Evolutionary conservation across 2,797 vertebrate species (phyloP), one percentile per base, ranked within the genome.

Genomic region (Lacerta bilineata): DNA sequence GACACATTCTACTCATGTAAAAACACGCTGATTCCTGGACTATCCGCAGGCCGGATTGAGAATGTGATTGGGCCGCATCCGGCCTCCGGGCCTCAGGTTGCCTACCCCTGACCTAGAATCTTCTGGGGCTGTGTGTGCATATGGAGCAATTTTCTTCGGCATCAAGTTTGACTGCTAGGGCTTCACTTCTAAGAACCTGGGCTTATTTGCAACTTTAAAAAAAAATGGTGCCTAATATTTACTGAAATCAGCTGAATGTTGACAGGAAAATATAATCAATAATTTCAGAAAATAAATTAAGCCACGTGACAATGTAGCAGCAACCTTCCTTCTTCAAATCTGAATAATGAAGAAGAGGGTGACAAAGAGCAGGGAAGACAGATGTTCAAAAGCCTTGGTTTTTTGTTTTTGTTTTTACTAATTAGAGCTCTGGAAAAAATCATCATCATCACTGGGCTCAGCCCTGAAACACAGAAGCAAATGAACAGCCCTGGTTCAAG

Each of bases 271-370:
- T 78, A 68, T 83, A 83, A 72, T 85, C 64, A 36, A 74, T 43
- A 85, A 87, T 91, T 50, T 39, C 3, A 2, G 84, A 85, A 86
- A 87, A 81, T 84, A 84, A 90, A 88, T 88, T 88, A 89, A 80
- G n/a, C 74, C 50, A 55, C 61, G 82, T 2, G 1, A 78, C 74
- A 78, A 55, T 87, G 79, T 87, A 72, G 77, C 87, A 68, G 80
- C 74, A 87, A 41, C 59, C 68, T 80, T 17, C 20, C n/a, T 79
- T 91, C 77, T 87, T 85, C 46, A 39, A 91, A 23, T 8, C 8
- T 80, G 85, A 90, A 89, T 83, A 39, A 88, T 46, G 91, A 93
- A 91, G 85, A 43, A 88, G 80, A 93, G 36, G 74, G 80, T 50
- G 90, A 72, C 79, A 82, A 91, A 89, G 76, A 87, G 33, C 69